Evolutionary conservation across 2,113 vertebrate species (phyloP).

Genomic region (Polyodon spathula): DNA sequence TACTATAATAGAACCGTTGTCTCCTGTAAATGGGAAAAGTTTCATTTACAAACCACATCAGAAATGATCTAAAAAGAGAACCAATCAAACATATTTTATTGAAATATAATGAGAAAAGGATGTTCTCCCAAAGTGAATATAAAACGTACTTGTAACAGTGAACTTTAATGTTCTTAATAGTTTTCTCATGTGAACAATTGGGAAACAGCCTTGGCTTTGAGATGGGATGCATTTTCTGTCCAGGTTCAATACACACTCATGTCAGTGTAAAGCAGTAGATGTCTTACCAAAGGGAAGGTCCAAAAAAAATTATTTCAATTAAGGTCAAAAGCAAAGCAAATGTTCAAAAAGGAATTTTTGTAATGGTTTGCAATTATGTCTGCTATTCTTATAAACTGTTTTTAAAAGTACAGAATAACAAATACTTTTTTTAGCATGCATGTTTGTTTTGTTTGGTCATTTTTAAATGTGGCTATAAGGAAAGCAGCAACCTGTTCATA

Average conservation of each 20-base stretch:
- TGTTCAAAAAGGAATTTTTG: too few species aligned
- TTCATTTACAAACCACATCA: constrained; percentile 78
- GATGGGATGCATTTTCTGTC: constrained; percentile 40
- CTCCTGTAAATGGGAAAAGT: too few species aligned
- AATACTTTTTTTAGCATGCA: too few species aligned
- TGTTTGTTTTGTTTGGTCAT: too few species aligned
- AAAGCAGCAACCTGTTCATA: too few species aligned
- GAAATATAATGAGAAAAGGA: constrained; percentile 96
- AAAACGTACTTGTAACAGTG: constrained; percentile 73
- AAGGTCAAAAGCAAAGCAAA: too few species aligned
- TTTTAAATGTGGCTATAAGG: too few species aligned
- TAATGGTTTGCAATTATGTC: too few species aligned
- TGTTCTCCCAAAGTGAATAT: constrained; percentile 70
- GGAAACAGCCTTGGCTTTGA: constrained; percentile 56
- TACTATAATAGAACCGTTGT: too few species aligned
- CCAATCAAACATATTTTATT: constrained; percentile 89
- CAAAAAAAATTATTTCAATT: background rate
- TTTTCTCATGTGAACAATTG: constrained; percentile 90
- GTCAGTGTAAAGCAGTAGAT: constrained; percentile 13
- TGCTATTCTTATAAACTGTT: too few species aligned
- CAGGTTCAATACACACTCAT: constrained; percentile 17
- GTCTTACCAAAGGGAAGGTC: background rate
- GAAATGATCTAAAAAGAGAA: constrained; percentile 90
- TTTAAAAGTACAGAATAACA: too few species aligned
- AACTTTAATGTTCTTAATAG: constrained; percentile 71